Percentiles rank a stretch among this genome's conserved stretches.
phyloP scores from a whole-genome alignment of 23 tunicate genomes.

The Phallusia fumigata region DNA sequence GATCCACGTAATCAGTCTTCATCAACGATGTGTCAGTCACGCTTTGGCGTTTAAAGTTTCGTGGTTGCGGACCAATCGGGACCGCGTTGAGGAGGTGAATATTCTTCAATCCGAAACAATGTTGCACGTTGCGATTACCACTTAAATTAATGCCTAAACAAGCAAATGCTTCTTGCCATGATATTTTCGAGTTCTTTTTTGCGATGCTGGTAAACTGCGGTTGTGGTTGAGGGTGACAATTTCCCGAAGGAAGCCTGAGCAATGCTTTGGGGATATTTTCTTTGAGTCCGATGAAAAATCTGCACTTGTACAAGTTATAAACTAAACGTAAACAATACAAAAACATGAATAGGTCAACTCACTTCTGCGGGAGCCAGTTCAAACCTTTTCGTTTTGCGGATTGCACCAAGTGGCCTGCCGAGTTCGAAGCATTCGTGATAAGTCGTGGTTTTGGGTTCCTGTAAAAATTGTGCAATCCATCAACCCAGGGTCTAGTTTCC shows the following conservation, averaged over 20 bases:
- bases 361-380: constrained; percentile 48
- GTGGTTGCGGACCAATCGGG: constrained; percentile 48
- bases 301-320: constrained; percentile 8
- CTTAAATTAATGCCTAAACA: too few species aligned
- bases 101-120: constrained; percentile 8
- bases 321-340: background rate
- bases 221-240: constrained; percentile 17
- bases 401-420: constrained; percentile 17
- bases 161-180: constrained; percentile 22
- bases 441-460: constrained; percentile 52
- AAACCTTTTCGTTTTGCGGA: constrained; percentile 15
- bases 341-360: background rate
- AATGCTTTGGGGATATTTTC: constrained; percentile 45
- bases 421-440: constrained; percentile 40
- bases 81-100: constrained; percentile 44
- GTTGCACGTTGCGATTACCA: too few species aligned
- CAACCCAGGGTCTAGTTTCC: too few species aligned
- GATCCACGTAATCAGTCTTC: constrained; percentile 58
- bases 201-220: constrained; percentile 32
- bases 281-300: constrained; percentile 62
- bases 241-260: constrained; percentile 65
- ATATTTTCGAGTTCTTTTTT: constrained; percentile 33
- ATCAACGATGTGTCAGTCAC: constrained; percentile 55
- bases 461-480: background rate
- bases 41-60: constrained; percentile 5